Conservation (phyloP, 2,797 vertebrate genomes). For the Acropternis orthonyx region DNA sequence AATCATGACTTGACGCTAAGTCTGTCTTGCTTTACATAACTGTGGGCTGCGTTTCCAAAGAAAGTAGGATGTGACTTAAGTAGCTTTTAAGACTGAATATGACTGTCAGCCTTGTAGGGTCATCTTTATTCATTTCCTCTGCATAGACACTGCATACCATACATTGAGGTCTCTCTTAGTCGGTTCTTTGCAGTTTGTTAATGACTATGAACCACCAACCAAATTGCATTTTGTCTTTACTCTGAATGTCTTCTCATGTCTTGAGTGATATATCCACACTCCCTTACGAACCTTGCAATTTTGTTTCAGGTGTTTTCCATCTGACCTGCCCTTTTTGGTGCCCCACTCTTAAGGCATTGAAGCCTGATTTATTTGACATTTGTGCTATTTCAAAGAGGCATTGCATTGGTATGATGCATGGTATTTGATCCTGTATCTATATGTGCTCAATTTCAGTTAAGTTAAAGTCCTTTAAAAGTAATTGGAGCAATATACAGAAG, state of each 20-base stretch:
- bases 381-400: not conserved
- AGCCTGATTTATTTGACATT: not conserved
- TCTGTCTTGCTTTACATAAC: conserved; percentile 48
- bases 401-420: not conserved
- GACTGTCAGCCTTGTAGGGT: not conserved
- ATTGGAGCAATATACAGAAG: not conserved
- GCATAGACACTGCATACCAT: not conserved
- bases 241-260: not conserved
- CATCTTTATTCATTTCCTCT: conserved; percentile 58
- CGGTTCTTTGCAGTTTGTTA: not conserved
- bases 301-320: not conserved
- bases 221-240: not conserved
- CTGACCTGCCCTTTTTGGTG: not conserved
- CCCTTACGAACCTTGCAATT: not conserved
- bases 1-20: conserved; percentile 29
- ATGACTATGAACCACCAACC: not conserved
- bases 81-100: not conserved
- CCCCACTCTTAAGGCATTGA: not conserved
- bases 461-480: not conserved
- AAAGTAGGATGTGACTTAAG: conserved; percentile 53
- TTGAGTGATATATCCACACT: not conserved
- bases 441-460: not conserved
- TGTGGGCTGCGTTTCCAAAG: conserved; percentile 47
- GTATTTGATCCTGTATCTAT: not conserved
- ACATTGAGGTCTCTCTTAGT: not conserved